phyloP scores from a whole-genome alignment of 2,888 invertebrate species.

The Papilio gigon region DNA sequence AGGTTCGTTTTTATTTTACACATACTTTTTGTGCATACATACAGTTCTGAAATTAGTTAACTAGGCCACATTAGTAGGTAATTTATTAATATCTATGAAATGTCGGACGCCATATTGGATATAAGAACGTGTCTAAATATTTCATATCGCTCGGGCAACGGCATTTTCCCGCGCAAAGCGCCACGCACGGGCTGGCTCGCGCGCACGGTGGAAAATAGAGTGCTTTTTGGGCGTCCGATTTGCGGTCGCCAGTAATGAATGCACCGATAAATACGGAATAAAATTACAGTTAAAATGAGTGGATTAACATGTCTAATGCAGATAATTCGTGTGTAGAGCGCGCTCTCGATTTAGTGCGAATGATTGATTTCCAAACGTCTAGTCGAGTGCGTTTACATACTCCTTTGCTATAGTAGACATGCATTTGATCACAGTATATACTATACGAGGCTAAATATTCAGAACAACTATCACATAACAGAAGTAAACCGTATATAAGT shows the following conservation, averaged over 20 bases:
- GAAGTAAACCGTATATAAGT: too few relatives aligned
- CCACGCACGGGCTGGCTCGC: slow-evolving; percentile 41
- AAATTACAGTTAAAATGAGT: slow-evolving; percentile 83
- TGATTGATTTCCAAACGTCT: slow-evolving; percentile 65
- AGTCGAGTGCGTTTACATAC: slow-evolving; percentile 42
- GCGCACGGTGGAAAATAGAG: slow-evolving; percentile 70
- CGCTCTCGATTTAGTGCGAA: slow-evolving; percentile 71
- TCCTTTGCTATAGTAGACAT: slow-evolving; percentile 47
- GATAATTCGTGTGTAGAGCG: slow-evolving; percentile 76
- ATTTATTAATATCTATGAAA: slow-evolving; percentile 5
- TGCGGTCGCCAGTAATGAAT: slow-evolving; percentile 81
- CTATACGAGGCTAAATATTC: background rate
- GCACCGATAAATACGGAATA: slow-evolving; percentile 83
- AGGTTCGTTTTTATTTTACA: too few relatives aligned
- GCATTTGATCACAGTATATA: background rate
- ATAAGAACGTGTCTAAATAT: slow-evolving; percentile 25
- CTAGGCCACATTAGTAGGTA: background rate
- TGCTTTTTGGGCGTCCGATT: slow-evolving; percentile 81
- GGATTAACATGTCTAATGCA: slow-evolving; percentile 83
- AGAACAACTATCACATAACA: too few relatives aligned
- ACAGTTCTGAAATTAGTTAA: too few relatives aligned
- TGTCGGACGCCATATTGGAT: slow-evolving; percentile 5
- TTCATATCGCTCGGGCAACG: slow-evolving; percentile 28
- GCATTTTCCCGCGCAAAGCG: slow-evolving; percentile 43
- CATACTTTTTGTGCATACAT: too few relatives aligned